Evolutionary conservation across 2,888 invertebrate species (phyloP), one percentile per base, ranked within the genome.

Genomic region (Trachelus tabidus): DNA sequence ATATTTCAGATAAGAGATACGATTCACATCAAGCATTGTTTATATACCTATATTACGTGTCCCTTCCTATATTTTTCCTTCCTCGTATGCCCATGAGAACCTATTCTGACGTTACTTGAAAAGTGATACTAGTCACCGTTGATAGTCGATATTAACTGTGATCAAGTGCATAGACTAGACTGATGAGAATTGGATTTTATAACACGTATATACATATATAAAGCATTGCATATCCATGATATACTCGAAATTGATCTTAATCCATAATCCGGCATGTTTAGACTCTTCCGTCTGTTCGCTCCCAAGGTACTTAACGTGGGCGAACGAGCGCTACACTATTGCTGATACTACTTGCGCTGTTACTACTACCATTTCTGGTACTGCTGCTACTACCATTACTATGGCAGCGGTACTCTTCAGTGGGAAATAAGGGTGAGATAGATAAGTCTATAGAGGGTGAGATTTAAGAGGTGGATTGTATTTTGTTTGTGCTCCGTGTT

Each of bases 191-290:
- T 56, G 23, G 56, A 56, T 9, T 56, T 23, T 56, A 15, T 37
- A 37, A 37, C 12, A 4, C 12, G 56, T 56, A 6, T 40, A 40
- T 56, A 6, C 15, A 40, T 40, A 35, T 23, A 73, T 76, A 74
- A 74, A 69, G 74, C 73, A 87, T 84, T 88, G 87, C 85, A 88
- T 89, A 89, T 88, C 87, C 88, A 85, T 86, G 86, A 87, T 88
- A 87, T 85, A 87, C 88, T 88, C 85, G 89, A 87, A 90, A 90
- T 90, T 90, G 90, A 90, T 90, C 89, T 87, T 90, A 90, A 90
- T 90, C 90, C 90, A 86, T 90, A 88, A 90, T 89, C 90, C 90
- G 83, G 84, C 86, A 87, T 89, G 89, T 90, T 90, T 88, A 89
- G 89, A 87, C 89, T 87, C 87, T 87, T 86, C 89, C 88, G 88